A percentile compares a stretch with the other conserved stretches of the same genome.
phyloP scores from a whole-genome alignment of 2,888 invertebrate genomes.

The Trisateles emortualis region DNA sequence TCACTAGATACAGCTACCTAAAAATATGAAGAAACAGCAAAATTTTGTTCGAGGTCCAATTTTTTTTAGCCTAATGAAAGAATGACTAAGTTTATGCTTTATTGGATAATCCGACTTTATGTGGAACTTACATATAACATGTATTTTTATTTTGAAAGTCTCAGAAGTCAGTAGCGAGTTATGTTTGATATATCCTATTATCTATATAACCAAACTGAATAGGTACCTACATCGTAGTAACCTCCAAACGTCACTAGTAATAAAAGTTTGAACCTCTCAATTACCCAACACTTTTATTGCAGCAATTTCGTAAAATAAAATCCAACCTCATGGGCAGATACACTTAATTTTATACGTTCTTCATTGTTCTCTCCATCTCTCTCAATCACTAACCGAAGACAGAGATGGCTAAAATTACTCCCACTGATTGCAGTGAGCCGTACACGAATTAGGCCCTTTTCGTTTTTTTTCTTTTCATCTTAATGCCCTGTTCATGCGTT shows the following conservation, averaged over 20 bases:
- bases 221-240: conserved; percentile 8
- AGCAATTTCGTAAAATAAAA: conserved; percentile 80
- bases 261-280: conserved; percentile 76
- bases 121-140: too few relatives aligned
- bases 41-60: too few relatives aligned
- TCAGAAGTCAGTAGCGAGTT: too few relatives aligned
- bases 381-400: conserved; percentile 51
- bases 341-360: conserved; percentile 79
- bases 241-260: conserved; percentile 55
- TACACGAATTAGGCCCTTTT: conserved; percentile 84
- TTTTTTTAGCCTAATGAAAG: too few relatives aligned
- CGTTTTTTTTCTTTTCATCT: conserved; percentile 71
- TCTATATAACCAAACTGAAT: background rate
- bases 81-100: too few relatives aligned
- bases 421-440: conserved; percentile 84
- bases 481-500: conserved; percentile 84
- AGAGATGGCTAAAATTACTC: conserved; percentile 75
- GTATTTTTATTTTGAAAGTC: too few relatives aligned
- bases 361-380: conserved; percentile 66
- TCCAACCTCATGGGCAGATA: conserved; percentile 75
- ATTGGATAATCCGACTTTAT: too few relatives aligned
- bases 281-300: conserved; percentile 80
- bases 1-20: too few relatives aligned
- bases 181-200: too few relatives aligned
- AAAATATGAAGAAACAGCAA: too few relatives aligned